phyloP scores from a whole-genome alignment of 2,888 invertebrate species.

The Stenolophus ochropezus region DNA sequence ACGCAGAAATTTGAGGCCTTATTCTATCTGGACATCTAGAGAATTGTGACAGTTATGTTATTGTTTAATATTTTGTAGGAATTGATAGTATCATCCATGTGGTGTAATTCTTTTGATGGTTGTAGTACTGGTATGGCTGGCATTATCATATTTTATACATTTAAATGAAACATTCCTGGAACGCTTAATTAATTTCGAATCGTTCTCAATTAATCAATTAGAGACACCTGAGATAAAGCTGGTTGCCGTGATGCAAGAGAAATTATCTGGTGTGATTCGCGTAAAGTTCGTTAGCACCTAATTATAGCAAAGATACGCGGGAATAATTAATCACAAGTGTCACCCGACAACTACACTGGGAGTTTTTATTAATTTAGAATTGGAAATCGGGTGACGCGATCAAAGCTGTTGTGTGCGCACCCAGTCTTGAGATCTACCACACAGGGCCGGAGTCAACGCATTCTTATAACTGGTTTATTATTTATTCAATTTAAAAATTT shows the following conservation, averaged over 20 bases:
- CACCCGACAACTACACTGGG: slow-evolving; percentile 45
- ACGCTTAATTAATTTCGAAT: slow-evolving; percentile 49
- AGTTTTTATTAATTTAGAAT: slow-evolving; percentile 56
- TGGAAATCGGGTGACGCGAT: slow-evolving; percentile 52
- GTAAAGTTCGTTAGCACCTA: slow-evolving; percentile 60
- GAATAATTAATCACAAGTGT: slow-evolving; percentile 54
- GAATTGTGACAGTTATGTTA: too few relatives aligned
- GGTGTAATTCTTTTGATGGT: not conserved
- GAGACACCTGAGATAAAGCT: slow-evolving; percentile 47
- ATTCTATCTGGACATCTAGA: too few relatives aligned
- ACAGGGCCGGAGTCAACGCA: not conserved
- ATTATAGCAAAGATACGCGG: slow-evolving; percentile 56
- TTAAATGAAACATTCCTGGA: slow-evolving; percentile 48
- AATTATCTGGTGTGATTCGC: slow-evolving; percentile 40
- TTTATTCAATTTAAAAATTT: too few relatives aligned
- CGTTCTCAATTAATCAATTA: slow-evolving; percentile 54
- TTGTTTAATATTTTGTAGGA: too few relatives aligned
- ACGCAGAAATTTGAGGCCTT: too few relatives aligned
- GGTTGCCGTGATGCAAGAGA: slow-evolving; percentile 17
- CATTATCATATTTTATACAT: slow-evolving; percentile 45
- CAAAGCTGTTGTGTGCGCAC: slow-evolving; percentile 5
- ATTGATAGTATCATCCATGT: too few relatives aligned
- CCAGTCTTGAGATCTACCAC: not conserved
- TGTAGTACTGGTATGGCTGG: not conserved
- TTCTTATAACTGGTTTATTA: not conserved